phyloP scores from a whole-genome alignment of 2,113 vertebrate species.

The Lycaon pictus region DNA sequence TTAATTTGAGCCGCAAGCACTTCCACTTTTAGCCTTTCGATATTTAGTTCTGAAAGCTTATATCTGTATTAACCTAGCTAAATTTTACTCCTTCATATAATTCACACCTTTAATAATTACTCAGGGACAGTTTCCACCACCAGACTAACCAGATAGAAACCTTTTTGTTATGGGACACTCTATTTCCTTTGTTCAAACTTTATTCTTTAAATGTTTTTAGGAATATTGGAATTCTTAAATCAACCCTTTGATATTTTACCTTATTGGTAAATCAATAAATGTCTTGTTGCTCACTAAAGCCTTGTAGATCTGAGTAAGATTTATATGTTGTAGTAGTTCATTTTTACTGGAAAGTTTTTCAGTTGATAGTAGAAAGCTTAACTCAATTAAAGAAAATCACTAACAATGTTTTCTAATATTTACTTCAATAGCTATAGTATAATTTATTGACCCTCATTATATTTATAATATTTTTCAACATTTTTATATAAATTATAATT shows the following conservation, averaged over 20 bases:
- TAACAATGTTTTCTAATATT: neutral
- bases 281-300: neutral
- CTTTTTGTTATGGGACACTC: neutral
- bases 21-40: neutral
- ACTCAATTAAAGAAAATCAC: neutral
- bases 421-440: neutral
- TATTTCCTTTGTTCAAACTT: neutral
- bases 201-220: neutral
- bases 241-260: neutral
- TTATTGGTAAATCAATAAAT: neutral
- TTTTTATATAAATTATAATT: neutral
- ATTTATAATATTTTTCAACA: neutral
- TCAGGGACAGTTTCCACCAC: neutral
- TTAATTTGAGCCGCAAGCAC: neutral
- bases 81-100: neutral
- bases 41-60: neutral
- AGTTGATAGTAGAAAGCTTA: neutral
- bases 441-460: neutral
- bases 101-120: neutral
- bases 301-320: neutral
- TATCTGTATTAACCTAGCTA: neutral
- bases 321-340: neutral
- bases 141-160: neutral
- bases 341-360: neutral
- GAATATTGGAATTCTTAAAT: neutral